Evolutionary conservation across 2,888 invertebrate genomes (phyloP).

Genomic region (Leucophenga montana): DNA sequence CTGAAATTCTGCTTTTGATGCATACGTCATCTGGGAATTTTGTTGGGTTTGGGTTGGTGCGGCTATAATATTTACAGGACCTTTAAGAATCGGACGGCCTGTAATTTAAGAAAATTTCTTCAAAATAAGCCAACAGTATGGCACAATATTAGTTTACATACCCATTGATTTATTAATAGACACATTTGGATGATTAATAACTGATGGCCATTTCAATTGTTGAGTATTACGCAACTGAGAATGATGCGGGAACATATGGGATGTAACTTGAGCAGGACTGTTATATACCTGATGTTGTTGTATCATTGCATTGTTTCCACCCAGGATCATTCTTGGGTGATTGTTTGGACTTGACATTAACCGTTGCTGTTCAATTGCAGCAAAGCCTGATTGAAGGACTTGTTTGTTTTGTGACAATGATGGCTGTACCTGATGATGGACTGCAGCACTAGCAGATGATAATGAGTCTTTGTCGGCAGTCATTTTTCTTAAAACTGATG

Average conservation of each 20-base stretch:
- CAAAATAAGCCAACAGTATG: not conserved
- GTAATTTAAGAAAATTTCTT: not conserved
- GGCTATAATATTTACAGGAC: constrained; percentile 52
- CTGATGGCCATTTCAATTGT: constrained; percentile 46
- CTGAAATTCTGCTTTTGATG: constrained; percentile 64
- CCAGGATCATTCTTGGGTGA: constrained; percentile 70
- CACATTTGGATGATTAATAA: constrained; percentile 42
- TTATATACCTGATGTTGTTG: constrained; percentile 46
- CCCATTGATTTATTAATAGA: constrained; percentile 59
- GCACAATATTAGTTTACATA: constrained; percentile 30
- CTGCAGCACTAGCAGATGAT: constrained; percentile 27
- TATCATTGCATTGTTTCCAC: constrained; percentile 56
- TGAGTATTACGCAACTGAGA: constrained; percentile 44
- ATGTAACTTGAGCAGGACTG: constrained; percentile 51
- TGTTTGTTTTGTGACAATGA: constrained; percentile 41
- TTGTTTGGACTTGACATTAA: constrained; percentile 40
- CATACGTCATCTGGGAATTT: constrained; percentile 52
- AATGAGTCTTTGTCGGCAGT: constrained; percentile 87
- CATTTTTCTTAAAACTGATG: constrained; percentile 94
- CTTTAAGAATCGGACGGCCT: constrained; percentile 72
- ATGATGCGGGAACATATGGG: constrained; percentile 49
- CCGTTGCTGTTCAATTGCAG: constrained; percentile 49
- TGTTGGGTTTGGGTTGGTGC: constrained; percentile 33
- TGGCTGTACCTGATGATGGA: constrained; percentile 38
- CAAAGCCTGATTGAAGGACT: constrained; percentile 32